Base-by-base conservation (phyloP, 2,888 invertebrate genomes). In the Ennomos erosarius region DNA sequence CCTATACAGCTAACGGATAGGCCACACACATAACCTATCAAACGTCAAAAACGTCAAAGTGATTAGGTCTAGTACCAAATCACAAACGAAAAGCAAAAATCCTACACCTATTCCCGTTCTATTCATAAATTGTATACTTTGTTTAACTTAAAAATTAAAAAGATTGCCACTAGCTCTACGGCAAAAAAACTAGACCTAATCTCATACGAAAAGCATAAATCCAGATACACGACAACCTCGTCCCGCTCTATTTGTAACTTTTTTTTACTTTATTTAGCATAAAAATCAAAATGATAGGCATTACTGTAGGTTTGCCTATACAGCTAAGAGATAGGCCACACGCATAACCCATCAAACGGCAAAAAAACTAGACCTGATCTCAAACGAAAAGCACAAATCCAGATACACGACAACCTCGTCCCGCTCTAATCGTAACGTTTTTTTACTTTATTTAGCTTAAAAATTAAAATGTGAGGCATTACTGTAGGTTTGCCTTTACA, bases 51-150 rank as follows among this genome's bases (percentile, higher is more conserved):
- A 52, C n/a, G n/a, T n/a, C n/a, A 39, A 43, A 50, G 40, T n/a
- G n/a, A n/a, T n/a, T n/a, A n/a, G n/a, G n/a, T n/a, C 42, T 59
- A 55, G 48, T n/a, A 64, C 58, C 66, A 64, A 70, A 68, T 62
- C 60, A 56, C 60, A 65, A 60, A 57, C 72, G 69, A 77, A 80
- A 80, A 75, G 76, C 71, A 76, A 77, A 80, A 75, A 70, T 63
- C 62, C 16, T 1, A 26, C 0, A 26, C 26, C 3, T 0, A 26
- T 6, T 26, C 4, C 5, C 4, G 26, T 6, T 6, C 26, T 6
- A 26, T 4, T 26, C 5, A 4, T 6, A 1, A 26, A 6, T 26
- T 26, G 4, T 16, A 16, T 16, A n/a, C n/a, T n/a, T 16, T 16
- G 3, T 16, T 6, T 6, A 26, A 26, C 6, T 26, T 26, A 6